These are phyloP conservation scores for Thripadectes ignobilis DNA, from an alignment of 2,797 vertebrate species.

Conservation along the genomic window DNA sequence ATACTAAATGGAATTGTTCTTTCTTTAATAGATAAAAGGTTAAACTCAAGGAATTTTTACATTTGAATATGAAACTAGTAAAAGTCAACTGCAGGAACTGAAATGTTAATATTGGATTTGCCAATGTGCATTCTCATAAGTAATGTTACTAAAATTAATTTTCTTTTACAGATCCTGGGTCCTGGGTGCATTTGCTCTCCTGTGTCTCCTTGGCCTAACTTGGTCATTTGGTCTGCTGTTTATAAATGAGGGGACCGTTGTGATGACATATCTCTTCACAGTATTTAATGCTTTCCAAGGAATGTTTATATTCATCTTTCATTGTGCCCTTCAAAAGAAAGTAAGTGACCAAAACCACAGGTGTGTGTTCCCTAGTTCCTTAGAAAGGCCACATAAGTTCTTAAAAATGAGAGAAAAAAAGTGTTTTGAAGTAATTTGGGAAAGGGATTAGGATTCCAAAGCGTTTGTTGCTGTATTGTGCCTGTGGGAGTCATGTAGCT, in stretches of 20 bases:
- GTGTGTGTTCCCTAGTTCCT: not conserved
- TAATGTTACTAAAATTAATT: slow-evolving; percentile 61
- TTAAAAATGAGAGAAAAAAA: not conserved
- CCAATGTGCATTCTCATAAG: not conserved
- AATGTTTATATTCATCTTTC: slow-evolving; percentile 99
- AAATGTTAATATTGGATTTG: slow-evolving; percentile 70
- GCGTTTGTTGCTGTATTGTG: not conserved
- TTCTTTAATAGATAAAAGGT: slow-evolving; percentile 75
- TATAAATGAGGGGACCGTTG: slow-evolving; percentile 92
- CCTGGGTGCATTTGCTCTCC: slow-evolving; percentile 93
- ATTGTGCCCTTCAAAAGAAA: slow-evolving; percentile 98
- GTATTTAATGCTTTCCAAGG: slow-evolving; percentile 99
- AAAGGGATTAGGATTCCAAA: not conserved
- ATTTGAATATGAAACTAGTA: slow-evolving; percentile 76
- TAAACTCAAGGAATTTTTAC: slow-evolving; percentile 77
- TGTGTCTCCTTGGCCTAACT: slow-evolving; percentile 94
- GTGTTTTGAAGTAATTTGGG: not conserved
- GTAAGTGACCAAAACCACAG: slow-evolving; percentile 77
- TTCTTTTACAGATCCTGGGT: slow-evolving; percentile 91
- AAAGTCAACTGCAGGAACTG: slow-evolving; percentile 74
- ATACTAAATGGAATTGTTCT: slow-evolving; percentile 74
- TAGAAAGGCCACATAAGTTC: not conserved
- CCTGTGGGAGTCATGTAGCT: not conserved
- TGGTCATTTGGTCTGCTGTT: slow-evolving; percentile 98
- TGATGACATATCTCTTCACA: slow-evolving; percentile 98